Conservation (phyloP, 2,888 invertebrate genomes). For the Spisula solida region DNA sequence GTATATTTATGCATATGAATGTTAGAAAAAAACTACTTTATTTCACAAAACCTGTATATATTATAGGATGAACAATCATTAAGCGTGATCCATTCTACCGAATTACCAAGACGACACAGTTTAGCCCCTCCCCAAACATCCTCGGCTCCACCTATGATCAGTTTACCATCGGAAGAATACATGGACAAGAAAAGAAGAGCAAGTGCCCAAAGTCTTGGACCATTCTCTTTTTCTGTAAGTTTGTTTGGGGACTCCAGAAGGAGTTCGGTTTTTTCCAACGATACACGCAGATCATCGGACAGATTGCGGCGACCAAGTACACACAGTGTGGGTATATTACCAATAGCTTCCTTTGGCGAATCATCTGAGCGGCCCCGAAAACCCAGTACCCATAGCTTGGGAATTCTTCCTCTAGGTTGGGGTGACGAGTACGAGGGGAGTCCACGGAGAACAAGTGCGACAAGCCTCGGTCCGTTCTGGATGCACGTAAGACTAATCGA, state of each 20-base stretch:
- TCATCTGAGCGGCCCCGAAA: slow-evolving; percentile 80
- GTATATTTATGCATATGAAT: too few species aligned
- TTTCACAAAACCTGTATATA: background rate
- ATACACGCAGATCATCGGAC: slow-evolving; percentile 70
- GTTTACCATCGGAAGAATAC: slow-evolving; percentile 81
- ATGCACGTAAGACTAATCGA: slow-evolving; percentile 62
- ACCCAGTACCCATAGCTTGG: slow-evolving; percentile 85
- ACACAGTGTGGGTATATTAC: slow-evolving; percentile 83
- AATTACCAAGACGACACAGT: slow-evolving; percentile 80
- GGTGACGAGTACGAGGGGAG: slow-evolving; percentile 76
- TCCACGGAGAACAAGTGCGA: slow-evolving; percentile 79
- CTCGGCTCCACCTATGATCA: slow-evolving; percentile 78
- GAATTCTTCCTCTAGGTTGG: slow-evolving; percentile 80
- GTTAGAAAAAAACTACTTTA: too few species aligned
- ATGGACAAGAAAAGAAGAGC: slow-evolving; percentile 82
- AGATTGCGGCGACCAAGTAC: slow-evolving; percentile 78
- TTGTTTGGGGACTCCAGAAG: slow-evolving; percentile 76
- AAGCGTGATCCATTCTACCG: slow-evolving; percentile 64
- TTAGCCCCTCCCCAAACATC: slow-evolving; percentile 80
- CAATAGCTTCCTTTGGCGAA: slow-evolving; percentile 83
- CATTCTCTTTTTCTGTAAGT: slow-evolving; percentile 84
- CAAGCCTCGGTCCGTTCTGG: slow-evolving; percentile 78
- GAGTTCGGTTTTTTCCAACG: slow-evolving; percentile 67
- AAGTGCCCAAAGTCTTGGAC: slow-evolving; percentile 86
- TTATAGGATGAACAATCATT: slow-evolving; percentile 64